Evolutionary conservation across 2,797 vertebrate genomes (phyloP).

Genomic region (Ceyx erithaca): DNA sequence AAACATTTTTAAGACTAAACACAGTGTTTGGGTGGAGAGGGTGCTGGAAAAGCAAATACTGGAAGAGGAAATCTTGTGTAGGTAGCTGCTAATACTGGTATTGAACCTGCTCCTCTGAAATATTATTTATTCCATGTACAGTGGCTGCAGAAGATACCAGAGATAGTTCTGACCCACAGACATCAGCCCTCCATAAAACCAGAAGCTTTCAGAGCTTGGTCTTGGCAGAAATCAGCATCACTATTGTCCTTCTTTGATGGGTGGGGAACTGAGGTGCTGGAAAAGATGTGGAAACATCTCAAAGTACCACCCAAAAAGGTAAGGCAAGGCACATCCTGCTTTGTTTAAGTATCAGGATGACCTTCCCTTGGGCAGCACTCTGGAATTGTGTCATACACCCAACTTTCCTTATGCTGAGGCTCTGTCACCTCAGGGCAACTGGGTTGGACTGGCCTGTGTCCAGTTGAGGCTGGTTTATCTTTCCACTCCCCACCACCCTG

Average conservation of each 20-base stretch:
- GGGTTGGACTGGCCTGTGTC: neutral
- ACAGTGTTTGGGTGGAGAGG: neutral
- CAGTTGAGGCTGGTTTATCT: neutral
- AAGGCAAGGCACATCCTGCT: neutral
- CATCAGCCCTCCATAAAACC: too few relatives aligned
- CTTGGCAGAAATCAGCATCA: neutral
- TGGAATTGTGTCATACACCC: neutral
- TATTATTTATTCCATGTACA: neutral
- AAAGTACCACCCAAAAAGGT: neutral
- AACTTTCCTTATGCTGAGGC: rapidly evolving
- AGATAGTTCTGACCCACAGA: neutral
- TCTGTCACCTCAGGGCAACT: neutral
- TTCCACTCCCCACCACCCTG: neutral
- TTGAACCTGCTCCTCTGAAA: neutral
- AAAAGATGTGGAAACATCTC: neutral
- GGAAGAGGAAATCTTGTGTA: neutral
- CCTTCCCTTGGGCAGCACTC: neutral
- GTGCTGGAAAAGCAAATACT: neutral
- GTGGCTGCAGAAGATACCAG: neutral
- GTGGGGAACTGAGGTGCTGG: neutral
- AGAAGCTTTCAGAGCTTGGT: neutral
- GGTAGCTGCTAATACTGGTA: neutral
- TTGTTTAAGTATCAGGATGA: neutral
- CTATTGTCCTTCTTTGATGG: neutral
- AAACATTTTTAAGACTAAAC: neutral